Evolutionary conservation across 2,113 vertebrate species (phyloP).

Genomic region (Etia nguti): DNA sequence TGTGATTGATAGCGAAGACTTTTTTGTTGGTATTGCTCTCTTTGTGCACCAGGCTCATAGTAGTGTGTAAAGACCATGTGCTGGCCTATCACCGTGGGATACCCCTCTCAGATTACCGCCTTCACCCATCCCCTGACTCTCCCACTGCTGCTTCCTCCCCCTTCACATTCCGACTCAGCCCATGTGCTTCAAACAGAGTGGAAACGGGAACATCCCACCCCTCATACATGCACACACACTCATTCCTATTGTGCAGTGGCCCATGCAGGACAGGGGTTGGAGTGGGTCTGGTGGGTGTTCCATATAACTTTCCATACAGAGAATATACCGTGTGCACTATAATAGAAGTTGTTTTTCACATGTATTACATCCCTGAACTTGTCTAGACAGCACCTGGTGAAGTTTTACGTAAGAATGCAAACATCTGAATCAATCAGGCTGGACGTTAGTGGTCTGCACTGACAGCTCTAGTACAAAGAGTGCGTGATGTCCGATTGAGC

Average conservation of each 20-base stretch:
- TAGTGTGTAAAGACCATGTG: conserved; percentile 35
- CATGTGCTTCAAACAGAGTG: conserved; percentile 65
- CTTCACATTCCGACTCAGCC: conserved; percentile 48
- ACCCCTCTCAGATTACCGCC: conserved; percentile 54
- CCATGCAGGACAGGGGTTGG: not conserved
- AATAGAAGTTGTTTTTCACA: not conserved
- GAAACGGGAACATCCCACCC: conserved; percentile 58
- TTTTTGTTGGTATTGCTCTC: not conserved
- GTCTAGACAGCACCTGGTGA: not conserved
- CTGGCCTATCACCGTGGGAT: conserved; percentile 47
- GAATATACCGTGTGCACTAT: not conserved
- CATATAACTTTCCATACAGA: not conserved
- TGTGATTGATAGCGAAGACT: not conserved
- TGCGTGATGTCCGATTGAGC: not conserved
- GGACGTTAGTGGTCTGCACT: not conserved
- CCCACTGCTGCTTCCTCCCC: not conserved
- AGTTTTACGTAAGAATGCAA: not conserved
- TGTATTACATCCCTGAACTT: not conserved
- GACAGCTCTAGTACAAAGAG: not conserved
- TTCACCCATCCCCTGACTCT: not conserved
- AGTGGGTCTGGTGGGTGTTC: not conserved
- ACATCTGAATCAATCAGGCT: not conserved
- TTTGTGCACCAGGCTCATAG: not conserved
- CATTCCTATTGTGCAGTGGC: conserved; percentile 59
- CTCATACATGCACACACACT: conserved; percentile 37